A percentile compares a stretch with the other conserved stretches of the same genome.
These are phyloP conservation scores for Pristionchus mayeri DNA, from an alignment of 2,888 invertebrate species.

Conservation along the genomic window DNA sequence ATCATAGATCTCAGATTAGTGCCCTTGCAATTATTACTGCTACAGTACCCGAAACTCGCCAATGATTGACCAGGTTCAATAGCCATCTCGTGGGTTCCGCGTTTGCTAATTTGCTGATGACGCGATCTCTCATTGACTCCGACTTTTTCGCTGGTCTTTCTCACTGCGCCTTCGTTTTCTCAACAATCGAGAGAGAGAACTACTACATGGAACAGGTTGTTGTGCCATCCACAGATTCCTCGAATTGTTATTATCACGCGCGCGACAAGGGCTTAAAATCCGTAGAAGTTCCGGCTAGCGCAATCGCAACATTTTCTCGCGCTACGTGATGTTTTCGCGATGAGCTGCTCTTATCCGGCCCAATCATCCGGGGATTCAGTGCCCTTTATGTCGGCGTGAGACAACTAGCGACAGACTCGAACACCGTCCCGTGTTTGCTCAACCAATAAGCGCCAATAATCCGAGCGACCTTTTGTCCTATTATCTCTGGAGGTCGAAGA, in stretches of 20 bases:
- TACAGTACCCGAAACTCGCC: no score
- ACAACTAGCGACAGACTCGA: neutral
- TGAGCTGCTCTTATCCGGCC: slow-evolving; percentile 7
- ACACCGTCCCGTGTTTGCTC: neutral
- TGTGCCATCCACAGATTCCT: neutral
- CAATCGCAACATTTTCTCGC: neutral
- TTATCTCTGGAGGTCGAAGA: slow-evolving; percentile 53
- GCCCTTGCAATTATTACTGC: no score
- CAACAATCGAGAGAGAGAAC: slow-evolving; percentile 23
- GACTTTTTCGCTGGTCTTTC: neutral
- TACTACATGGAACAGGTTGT: slow-evolving; percentile 11
- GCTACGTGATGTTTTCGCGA: neutral
- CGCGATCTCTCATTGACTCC: slow-evolving; percentile 32
- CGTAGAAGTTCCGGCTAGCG: no score
- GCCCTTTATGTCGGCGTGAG: slow-evolving; percentile 2
- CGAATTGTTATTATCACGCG: neutral
- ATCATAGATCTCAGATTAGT: no score
- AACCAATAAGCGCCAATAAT: slow-evolving; percentile 18
- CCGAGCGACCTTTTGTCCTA: slow-evolving; percentile 35
- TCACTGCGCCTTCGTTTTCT: neutral
- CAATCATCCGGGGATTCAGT: slow-evolving; percentile 1
- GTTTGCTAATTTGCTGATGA: slow-evolving; percentile 11
- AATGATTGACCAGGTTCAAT: no score
- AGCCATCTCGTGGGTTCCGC: neutral
- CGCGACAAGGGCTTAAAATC: no score